Evolutionary conservation across 2,797 vertebrate species (phyloP), one percentile per base, ranked within the genome.

Genomic region (Sebastiscus albofasciatus): DNA sequence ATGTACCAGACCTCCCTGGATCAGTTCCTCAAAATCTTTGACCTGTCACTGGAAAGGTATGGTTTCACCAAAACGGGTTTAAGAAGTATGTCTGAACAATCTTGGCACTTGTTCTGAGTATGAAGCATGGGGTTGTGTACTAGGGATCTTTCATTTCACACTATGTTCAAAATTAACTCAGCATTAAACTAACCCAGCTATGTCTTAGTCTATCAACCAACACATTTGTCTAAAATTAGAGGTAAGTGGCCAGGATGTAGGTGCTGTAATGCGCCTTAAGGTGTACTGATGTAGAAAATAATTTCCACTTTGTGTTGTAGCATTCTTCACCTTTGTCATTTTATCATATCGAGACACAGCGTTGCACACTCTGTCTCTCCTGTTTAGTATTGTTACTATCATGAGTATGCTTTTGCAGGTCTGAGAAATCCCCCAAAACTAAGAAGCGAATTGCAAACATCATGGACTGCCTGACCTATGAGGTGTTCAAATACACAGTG

Each of bases 1-100:
- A 98, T 99, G 97, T 99, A 99, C 87, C 97, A 99, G 94, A 99
- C 97, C 4, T 99, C 98, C 0, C 95, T 99, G 67, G 87, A 95
- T 3, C 97, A 99, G 93, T 99, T 99, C 90, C 95, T 98, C 72
- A 95, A 96, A 55, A 90, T 98, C 56, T 99, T 99, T 83, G 97
- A 99, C 90, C 88, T 93, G 83, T 97, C 97, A 18, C 91, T 98
- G 72, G 88, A 90, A 89, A 97, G 96, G 97, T 98, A 86, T 14
- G 78, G 49, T 22, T 67, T 79, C 18, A 36, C 12, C 52, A 56
- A 60, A 42, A 56, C 22, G 18, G 5, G 4, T 29, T 58, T 61
- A 55, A 29, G 9, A 60, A 34, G 9, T 27, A 58, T 59, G 8
- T 67, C 11, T 49, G 10, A 70, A 72, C 6, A 58, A 46, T 54